These are phyloP conservation scores for Nephrotoma flavescens DNA, from an alignment of 2,888 invertebrate genomes.

Conservation along the genomic window DNA sequence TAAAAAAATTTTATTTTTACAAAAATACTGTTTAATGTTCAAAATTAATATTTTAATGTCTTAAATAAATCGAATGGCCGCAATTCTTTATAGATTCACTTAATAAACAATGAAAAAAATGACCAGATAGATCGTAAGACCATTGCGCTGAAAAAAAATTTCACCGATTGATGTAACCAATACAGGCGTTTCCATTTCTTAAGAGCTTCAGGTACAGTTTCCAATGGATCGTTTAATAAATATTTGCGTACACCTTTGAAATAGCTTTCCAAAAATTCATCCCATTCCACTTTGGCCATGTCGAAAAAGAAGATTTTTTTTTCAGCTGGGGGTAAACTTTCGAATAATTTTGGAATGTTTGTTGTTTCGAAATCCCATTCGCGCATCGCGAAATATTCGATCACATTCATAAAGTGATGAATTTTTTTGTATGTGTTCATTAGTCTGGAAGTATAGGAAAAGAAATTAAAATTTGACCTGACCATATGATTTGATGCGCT, in stretches of 20 bases:
- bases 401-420: constrained; percentile 52
- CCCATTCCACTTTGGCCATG: constrained; percentile 59
- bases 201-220: constrained; percentile 53
- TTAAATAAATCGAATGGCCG: background rate
- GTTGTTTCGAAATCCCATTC: constrained; percentile 58
- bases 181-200: constrained; percentile 40
- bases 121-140: constrained; percentile 17
- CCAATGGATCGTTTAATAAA: constrained; percentile 63
- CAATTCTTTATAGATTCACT: background rate
- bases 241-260: constrained; percentile 59
- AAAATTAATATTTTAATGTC: background rate
- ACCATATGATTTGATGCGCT: constrained; percentile 17
- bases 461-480: background rate
- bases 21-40: background rate
- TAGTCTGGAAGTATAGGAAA: constrained; percentile 38
- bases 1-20: background rate
- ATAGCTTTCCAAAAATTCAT: constrained; percentile 47
- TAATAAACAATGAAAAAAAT: constrained; percentile 14
- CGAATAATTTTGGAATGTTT: constrained; percentile 43
- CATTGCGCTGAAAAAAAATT: constrained; percentile 22
- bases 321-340: constrained; percentile 40
- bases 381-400: constrained; percentile 65
- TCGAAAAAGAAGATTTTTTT: constrained; percentile 54
- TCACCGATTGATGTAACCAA: constrained; percentile 34
- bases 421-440: constrained; percentile 59